Conservation (phyloP, 2,888 invertebrate genomes). For the Cephus pygmeus region DNA sequence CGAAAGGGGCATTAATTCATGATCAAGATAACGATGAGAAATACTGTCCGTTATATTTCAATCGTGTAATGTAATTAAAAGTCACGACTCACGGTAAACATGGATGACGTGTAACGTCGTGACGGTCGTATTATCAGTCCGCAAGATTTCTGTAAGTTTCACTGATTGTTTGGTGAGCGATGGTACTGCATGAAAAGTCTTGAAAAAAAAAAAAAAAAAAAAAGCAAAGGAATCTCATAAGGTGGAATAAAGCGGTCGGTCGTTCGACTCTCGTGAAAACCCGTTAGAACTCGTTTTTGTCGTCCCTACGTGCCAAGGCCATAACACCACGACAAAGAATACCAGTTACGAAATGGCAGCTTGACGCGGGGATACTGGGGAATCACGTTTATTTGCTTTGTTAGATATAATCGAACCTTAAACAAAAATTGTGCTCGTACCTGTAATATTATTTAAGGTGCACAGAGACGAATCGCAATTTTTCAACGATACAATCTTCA, state of each 20-base stretch:
- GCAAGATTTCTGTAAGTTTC: not conserved
- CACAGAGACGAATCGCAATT: not conserved
- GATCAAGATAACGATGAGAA: slow-evolving; percentile 5
- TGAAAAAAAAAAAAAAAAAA: not conserved
- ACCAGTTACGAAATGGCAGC: not conserved
- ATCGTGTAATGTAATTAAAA: slow-evolving; percentile 15
- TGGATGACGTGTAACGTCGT: not conserved
- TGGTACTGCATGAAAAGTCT: not conserved
- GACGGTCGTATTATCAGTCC: not conserved
- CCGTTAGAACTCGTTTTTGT: not conserved
- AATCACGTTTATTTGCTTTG: not conserved
- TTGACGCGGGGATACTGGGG: not conserved
- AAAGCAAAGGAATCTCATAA: not conserved
- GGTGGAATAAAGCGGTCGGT: not conserved
- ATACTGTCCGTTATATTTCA: slow-evolving; percentile 22
- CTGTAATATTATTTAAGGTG: too few relatives aligned
- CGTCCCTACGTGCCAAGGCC: not conserved
- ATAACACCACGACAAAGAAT: not conserved
- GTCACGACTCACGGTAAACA: not conserved
- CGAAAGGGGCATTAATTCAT: slow-evolving; percentile 11
- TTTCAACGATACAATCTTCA: not conserved
- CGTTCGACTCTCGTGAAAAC: not conserved
- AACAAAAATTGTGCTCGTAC: not conserved
- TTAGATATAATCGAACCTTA: not conserved
- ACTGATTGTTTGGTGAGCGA: not conserved